Evolutionary conservation across 2,888 invertebrate species (phyloP).

Genomic region (Biston betularia): DNA sequence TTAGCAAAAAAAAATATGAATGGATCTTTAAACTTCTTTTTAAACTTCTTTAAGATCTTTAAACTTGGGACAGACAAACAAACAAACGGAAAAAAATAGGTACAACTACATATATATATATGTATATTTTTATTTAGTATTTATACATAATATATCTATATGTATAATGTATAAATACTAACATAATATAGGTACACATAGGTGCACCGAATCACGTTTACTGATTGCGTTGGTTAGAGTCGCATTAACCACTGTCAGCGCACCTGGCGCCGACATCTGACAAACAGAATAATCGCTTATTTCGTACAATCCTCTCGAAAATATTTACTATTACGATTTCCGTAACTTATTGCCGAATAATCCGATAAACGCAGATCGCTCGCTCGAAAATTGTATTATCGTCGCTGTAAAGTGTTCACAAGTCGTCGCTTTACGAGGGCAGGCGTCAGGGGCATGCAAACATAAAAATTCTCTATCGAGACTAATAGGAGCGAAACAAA

Average conservation of each 20-base stretch:
- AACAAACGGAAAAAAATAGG: too few species aligned
- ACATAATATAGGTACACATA: background rate
- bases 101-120: too few species aligned
- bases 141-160: too few species aligned
- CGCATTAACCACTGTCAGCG: slow-evolving; percentile 70
- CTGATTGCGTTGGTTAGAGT: slow-evolving; percentile 37
- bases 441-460: slow-evolving; percentile 78
- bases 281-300: slow-evolving; percentile 66
- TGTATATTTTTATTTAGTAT: too few species aligned
- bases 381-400: slow-evolving; percentile 80
- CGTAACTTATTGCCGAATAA: slow-evolving; percentile 80
- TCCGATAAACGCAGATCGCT: slow-evolving; percentile 80
- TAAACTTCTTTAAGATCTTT: too few species aligned
- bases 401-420: slow-evolving; percentile 80
- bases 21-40: too few species aligned
- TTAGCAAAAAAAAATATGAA: too few species aligned
- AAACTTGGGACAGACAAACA: too few species aligned
- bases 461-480: slow-evolving; percentile 86
- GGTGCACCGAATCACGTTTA: too few species aligned
- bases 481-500: slow-evolving; percentile 86
- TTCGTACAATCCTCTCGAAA: slow-evolving; percentile 68
- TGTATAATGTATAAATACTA: too few species aligned
- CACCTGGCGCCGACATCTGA: slow-evolving; percentile 67
- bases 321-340: slow-evolving; percentile 71
- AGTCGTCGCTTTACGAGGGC: slow-evolving; percentile 84